Evolutionary conservation across 2,888 invertebrate genomes (phyloP).

Genomic region (Timandra comae): DNA sequence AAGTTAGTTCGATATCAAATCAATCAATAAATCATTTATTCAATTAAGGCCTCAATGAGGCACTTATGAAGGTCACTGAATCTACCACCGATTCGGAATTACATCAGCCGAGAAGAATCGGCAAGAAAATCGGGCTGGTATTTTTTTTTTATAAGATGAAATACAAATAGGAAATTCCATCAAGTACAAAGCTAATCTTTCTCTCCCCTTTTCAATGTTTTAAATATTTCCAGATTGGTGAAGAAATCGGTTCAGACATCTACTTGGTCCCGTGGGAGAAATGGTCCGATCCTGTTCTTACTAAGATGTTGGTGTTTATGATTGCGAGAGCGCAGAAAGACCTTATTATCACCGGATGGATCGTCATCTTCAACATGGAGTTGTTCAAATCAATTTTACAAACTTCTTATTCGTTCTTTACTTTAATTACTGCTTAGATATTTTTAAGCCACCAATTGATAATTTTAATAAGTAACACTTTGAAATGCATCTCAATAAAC

Average conservation of each 20-base stretch:
- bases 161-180: too few relatives aligned
- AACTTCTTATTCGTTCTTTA: slow-evolving; percentile 55
- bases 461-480: slow-evolving; percentile 5
- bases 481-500: slow-evolving; percentile 4
- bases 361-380: slow-evolving; percentile 50
- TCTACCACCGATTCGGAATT: too few relatives aligned
- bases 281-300: slow-evolving; percentile 34
- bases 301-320: slow-evolving; percentile 42
- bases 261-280: slow-evolving; percentile 43
- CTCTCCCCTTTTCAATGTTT: too few relatives aligned
- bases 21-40: too few relatives aligned
- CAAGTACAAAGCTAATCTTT: too few relatives aligned
- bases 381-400: slow-evolving; percentile 54
- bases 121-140: too few relatives aligned
- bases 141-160: too few relatives aligned
- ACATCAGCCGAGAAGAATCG: too few relatives aligned
- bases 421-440: slow-evolving; percentile 38
- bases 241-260: slow-evolving; percentile 39
- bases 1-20: too few relatives aligned
- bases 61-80: too few relatives aligned
- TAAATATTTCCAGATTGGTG: slow-evolving; percentile 45
- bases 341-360: slow-evolving; percentile 42
- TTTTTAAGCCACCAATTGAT: slow-evolving; percentile 8
- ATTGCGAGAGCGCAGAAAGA: slow-evolving; percentile 44
- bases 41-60: too few relatives aligned